Evolutionary conservation across 1,140 invertebrate species (phyloP), one percentile per base, ranked within the genome.

Genomic region (Drosophila pachea): DNA sequence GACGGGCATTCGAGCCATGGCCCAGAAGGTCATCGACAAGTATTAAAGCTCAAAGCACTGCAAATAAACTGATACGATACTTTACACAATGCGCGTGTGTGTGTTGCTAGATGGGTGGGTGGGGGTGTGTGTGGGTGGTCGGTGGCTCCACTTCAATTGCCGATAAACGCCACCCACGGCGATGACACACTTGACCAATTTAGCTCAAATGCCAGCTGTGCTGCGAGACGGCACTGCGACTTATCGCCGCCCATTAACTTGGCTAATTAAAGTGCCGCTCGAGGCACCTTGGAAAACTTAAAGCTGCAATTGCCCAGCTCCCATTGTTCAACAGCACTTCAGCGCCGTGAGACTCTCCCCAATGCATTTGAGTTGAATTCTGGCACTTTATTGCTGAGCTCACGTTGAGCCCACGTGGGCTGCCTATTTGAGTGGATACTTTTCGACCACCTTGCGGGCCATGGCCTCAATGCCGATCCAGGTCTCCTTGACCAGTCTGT

Each of bases 401-500:
- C 22, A 22, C 22, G 22, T 22, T 22, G 22, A 22, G 22, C n/a
- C n/a, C n/a, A n/a, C n/a, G n/a, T 22, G 22, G 3, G 22, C 22
- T 22, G 22, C 0, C 32, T 32, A 56, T 0, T 45, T 47, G 7
- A 86, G 55, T 9, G 81, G 78, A 73, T 88, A 88, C 47, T 89
- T 89, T 45, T 65, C 16, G 4, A 65, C 54, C 2, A 89, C 84
- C 49, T 58, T 81, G 4, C 65, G 52, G 4, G 73, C 87, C 88
- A 89, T 88, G 8, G 87, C 88, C 36, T 67, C 50, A 43, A 96
- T 91, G 8, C 93, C 94, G 58, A 93, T 92, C 83, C 83, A 88
- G 0, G 95, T 95, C 89, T 98, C 96, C 47, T 91, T 90, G 3
- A 91, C 90, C 16, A 91, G 82, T 31, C 87, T 87, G 40, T 90